Evolutionary conservation across 2,888 invertebrate species (phyloP).

Genomic region (Platycheirus albimanus): DNA sequence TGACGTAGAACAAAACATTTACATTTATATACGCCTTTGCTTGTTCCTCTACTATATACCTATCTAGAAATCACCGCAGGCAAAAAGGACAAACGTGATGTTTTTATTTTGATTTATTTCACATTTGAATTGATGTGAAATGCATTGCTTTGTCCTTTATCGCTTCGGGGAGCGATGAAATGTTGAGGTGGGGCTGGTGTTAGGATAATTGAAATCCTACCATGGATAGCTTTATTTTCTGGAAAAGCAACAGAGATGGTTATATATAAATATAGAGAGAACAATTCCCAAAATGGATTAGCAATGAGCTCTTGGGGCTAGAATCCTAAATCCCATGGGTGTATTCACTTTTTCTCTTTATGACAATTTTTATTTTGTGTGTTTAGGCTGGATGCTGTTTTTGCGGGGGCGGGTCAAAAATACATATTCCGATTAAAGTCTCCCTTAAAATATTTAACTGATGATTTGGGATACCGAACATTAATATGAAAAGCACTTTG

Average conservation of each 20-base stretch:
- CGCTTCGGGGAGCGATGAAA: background rate
- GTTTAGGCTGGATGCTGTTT: slow-evolving; percentile 14
- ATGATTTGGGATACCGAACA: slow-evolving; percentile 17
- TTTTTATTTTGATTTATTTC: slow-evolving; percentile 72
- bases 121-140: slow-evolving; percentile 47
- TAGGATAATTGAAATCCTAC: slow-evolving; percentile 69
- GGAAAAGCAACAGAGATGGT: background rate
- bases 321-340: slow-evolving; percentile 43
- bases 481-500: slow-evolving; percentile 20
- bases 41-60: too few species aligned
- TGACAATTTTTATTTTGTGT: slow-evolving; percentile 61
- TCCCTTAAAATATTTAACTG: slow-evolving; percentile 28
- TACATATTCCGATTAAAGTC: slow-evolving; percentile 29
- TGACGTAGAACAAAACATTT: slow-evolving; percentile 31
- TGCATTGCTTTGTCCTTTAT: slow-evolving; percentile 49
- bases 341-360: slow-evolving; percentile 10
- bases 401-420: background rate
- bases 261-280: slow-evolving; percentile 7
- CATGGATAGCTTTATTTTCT: slow-evolving; percentile 40
- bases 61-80: slow-evolving; percentile 67
- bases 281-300: slow-evolving; percentile 70
- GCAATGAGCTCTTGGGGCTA: slow-evolving; percentile 33
- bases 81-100: slow-evolving; percentile 65
- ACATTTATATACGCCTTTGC: slow-evolving; percentile 38
- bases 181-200: slow-evolving; percentile 31